These are phyloP conservation scores for Perca schrenkii DNA, from an alignment of 2,113 vertebrate species.

Conservation along the genomic window DNA sequence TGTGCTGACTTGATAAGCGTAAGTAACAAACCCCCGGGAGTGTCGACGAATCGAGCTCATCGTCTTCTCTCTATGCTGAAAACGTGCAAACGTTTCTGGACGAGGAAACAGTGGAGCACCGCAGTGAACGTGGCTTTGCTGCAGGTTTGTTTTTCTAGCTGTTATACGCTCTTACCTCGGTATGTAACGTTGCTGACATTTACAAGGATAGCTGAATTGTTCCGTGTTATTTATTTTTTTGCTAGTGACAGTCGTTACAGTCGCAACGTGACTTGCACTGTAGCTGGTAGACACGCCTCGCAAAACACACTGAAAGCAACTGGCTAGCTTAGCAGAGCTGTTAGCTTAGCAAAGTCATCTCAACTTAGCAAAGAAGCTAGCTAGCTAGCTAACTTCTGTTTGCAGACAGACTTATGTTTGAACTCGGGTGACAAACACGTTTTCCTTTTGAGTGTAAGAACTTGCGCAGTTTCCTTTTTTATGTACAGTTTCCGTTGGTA, in stretches of 20 bases:
- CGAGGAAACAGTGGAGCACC: conserved; percentile 43
- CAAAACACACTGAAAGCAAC: background rate
- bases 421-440: conserved; percentile 6
- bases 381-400: conserved; percentile 32
- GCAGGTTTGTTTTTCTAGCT: conserved; percentile 60
- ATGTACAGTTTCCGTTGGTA: background rate
- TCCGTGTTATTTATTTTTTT: background rate
- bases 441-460: background rate
- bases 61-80: conserved; percentile 36
- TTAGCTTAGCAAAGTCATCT: conserved; percentile 52
- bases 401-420: background rate
- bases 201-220: too few species aligned
- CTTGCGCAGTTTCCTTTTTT: background rate
- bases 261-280: conserved; percentile 57
- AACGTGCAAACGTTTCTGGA: conserved; percentile 42
- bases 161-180: background rate
- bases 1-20: background rate
- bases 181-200: background rate
- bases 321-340: conserved; percentile 50
- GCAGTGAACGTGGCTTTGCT: conserved; percentile 47
- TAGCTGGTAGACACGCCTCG: conserved; percentile 59
- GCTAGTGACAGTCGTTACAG: conserved; percentile 12
- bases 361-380: conserved; percentile 24
- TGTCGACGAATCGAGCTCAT: conserved; percentile 48
- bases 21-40: conserved; percentile 1